Conservation (phyloP, 2,797 vertebrate genomes). For the Glyptemys insculpta region DNA sequence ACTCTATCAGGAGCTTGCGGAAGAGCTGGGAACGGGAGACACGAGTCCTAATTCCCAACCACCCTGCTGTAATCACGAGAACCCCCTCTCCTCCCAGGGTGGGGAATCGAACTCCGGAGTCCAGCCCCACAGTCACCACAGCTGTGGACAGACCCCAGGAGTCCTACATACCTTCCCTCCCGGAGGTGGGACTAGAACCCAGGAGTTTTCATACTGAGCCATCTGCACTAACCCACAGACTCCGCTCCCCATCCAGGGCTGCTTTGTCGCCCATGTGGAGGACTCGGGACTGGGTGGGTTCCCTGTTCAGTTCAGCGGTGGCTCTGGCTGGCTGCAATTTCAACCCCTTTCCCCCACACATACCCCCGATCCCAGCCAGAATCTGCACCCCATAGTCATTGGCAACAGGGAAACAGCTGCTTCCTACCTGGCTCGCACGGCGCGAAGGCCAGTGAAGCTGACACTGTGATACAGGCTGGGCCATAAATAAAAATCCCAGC, state of each 20-base stretch:
- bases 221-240: no score
- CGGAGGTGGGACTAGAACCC: no score
- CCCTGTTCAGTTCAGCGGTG: background rate
- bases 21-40: background rate
- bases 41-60: background rate
- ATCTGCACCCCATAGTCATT: background rate
- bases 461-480: background rate
- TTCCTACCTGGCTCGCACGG: background rate
- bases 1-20: background rate
- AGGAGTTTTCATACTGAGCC: no score
- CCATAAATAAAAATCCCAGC: background rate
- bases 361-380: background rate
- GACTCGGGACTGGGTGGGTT: no score
- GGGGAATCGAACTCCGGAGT: background rate
- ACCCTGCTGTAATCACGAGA: background rate
- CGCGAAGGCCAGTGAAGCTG: background rate
- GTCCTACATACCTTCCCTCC: no score
- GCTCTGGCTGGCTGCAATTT: background rate
- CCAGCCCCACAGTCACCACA: no score
- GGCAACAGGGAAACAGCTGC: background rate
- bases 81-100: background rate
- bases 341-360: background rate
- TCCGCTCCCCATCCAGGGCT: background rate
- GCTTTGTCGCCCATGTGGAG: background rate
- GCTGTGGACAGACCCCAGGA: no score